Evolutionary conservation across 2,888 invertebrate species (phyloP).

Genomic region (Tenthredo mesomela): DNA sequence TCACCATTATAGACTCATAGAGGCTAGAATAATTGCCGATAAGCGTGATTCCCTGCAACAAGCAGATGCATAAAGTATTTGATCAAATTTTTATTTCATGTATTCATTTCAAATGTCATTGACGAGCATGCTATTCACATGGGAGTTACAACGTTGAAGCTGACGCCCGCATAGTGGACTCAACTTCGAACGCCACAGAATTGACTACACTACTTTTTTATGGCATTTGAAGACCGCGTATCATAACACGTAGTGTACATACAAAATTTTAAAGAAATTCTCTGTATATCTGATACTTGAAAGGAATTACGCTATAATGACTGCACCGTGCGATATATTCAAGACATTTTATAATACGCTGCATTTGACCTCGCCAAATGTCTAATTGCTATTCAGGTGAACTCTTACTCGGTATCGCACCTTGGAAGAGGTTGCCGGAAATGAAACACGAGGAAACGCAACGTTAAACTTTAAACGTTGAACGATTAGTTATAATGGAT

Average conservation of each 20-base stretch:
- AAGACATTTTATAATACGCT: background rate
- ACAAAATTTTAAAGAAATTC: background rate
- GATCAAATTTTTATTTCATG: background rate
- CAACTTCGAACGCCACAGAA: background rate
- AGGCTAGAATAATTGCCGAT: background rate
- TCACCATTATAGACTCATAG: slow-evolving; percentile 1
- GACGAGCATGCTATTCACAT: background rate
- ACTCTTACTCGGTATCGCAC: background rate
- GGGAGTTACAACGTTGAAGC: background rate
- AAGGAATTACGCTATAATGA: background rate
- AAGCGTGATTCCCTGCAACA: slow-evolving; percentile 24
- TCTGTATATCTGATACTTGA: background rate
- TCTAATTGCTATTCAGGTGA: background rate
- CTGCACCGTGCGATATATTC: background rate
- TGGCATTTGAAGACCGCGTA: background rate
- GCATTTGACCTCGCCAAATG: background rate
- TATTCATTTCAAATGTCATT: background rate
- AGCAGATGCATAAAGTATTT: slow-evolving; percentile 14
- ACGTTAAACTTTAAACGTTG: background rate
- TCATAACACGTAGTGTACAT: background rate
- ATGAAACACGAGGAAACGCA: background rate
- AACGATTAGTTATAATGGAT: slow-evolving; percentile 18
- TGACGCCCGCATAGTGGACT: background rate
- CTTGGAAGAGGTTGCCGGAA: background rate
- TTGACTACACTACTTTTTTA: background rate